Evolutionary conservation across 2,113 vertebrate genomes (phyloP), one percentile per base, ranked within the genome.

Genomic region (Pachypanchax playfairii): DNA sequence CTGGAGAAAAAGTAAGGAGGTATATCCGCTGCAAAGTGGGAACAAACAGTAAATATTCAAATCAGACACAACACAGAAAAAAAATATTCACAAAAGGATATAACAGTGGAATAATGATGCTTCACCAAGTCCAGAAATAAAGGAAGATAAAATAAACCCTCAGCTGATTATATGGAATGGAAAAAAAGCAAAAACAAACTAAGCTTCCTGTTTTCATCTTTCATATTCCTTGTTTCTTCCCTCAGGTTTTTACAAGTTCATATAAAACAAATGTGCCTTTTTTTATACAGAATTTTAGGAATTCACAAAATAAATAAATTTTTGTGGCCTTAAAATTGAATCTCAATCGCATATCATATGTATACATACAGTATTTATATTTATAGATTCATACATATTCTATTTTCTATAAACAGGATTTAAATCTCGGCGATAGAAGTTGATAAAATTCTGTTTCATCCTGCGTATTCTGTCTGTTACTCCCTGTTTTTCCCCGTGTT

Each of bases 241-340:
- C 87, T 88, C 82, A 80, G 85, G 79, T 88, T 85, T 85, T 84
- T 64, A 83, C 80, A 82, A 51, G 75, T 83, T 86, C 82, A 88
- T 86, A 86, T 46, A 80, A 82, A 86, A 89, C 78, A 90, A 86
- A 87, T 83, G 69, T 85, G 82, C 65, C 75, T 75, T 12, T 79
- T 65, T 88, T 89, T 89, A 85, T 80, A 91, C 84, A 91, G 87
- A 91, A 85, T 91, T 91, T 91, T 79, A 86, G 88, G 90, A 29
- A 90, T 91, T 90, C 83, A 91, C 77, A 91, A 92, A 93, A 93
- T 92, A 93, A 93, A 93, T 91, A 91, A 87, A 90, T 88, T 85
- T 61, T 65, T 73, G 80, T 90, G 90, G 89, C 86, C 89, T 87
- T 88, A 87, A 84, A 87, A 87, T 76, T 87, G 43, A 83, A 89